Evolutionary conservation across 2,113 vertebrate species (phyloP).

Genomic region (Fregetta grallaria): DNA sequence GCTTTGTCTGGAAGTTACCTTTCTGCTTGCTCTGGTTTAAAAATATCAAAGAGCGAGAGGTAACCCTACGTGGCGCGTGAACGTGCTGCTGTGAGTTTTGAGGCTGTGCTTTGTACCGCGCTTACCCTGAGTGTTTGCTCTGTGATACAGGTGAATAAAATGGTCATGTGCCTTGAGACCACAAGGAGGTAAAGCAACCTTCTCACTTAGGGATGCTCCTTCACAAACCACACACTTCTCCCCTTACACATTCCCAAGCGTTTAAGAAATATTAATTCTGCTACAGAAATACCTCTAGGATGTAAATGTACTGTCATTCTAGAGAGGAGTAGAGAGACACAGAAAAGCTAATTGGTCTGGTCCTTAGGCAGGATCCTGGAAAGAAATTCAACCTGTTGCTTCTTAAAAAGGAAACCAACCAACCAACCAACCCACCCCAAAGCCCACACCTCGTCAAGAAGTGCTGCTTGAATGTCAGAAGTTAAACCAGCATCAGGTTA

Average conservation of each 20-base stretch:
- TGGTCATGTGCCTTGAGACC: not conserved
- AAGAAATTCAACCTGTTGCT: not conserved
- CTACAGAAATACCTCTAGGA: not conserved
- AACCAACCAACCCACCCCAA: not conserved
- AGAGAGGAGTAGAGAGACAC: not conserved
- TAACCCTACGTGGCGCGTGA: fast-evolving
- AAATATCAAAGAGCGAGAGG: not conserved
- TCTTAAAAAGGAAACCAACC: not conserved
- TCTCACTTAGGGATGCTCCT: not conserved
- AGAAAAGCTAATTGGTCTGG: not conserved
- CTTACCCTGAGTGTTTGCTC: not conserved
- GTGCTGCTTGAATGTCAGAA: not conserved
- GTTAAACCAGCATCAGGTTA: not conserved
- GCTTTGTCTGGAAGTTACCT: not conserved
- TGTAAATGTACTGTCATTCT: not conserved
- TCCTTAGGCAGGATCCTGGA: not conserved
- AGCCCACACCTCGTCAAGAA: not conserved
- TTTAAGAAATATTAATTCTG: not conserved
- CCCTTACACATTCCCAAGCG: not conserved
- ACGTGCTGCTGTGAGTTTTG: not conserved
- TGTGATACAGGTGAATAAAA: not conserved
- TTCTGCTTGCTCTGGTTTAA: not conserved
- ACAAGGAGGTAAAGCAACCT: not conserved
- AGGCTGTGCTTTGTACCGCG: fast-evolving
- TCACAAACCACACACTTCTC: not conserved